Base-by-base conservation (phyloP, 2,113 vertebrate genomes). In the Microcebus ravelobensis region DNA sequence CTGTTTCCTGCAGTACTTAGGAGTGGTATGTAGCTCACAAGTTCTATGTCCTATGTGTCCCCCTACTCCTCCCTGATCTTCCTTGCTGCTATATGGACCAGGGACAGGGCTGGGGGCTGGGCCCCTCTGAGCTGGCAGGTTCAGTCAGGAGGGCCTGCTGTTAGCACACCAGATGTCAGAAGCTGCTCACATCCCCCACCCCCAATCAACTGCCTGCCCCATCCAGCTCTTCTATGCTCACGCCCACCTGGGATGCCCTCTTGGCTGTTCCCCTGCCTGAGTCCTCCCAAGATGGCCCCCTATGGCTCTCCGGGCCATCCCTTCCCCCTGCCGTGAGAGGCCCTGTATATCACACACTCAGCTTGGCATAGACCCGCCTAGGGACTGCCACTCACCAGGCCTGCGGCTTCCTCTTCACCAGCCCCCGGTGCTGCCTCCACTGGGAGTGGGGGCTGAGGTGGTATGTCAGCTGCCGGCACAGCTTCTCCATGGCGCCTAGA, bases 371-470 rank as follows among this genome's bases (percentile, higher is more conserved):
- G 74, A 15, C 36, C 2, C 2, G 2, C 31, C 48, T 15, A 29
- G 81, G 50, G 29, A 27, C 65, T 0, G 1, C 3, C 3, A 98
- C 99, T 99, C 98, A 99, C 99, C 99, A 99, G 91, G 99, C 98
- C 98, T 99, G 99, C 0, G 99, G 99, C 97, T 99, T 99, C 98
- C 99, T 99, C 98, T 99, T 99, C 87, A 99, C 98, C 92, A 99
- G 98, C 82, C 99, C 99, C 73, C 99, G 99, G 63, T 99, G 99
- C 63, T 99, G 99, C 97, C 99, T 99, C 99, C 99, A 99, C 98
- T 99, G 99, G 0, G 99, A 99, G 97, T 99, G 99, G 2, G 99
- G 99, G 98, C 99, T 99, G 94, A 99, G 99, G 98, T 99, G 99
- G 97, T 99, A 99, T 36, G 99, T 99, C 98, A 99, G 99, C 99